Conservation (phyloP, 2,888 invertebrate species). For the Dendrolimus pini region DNA sequence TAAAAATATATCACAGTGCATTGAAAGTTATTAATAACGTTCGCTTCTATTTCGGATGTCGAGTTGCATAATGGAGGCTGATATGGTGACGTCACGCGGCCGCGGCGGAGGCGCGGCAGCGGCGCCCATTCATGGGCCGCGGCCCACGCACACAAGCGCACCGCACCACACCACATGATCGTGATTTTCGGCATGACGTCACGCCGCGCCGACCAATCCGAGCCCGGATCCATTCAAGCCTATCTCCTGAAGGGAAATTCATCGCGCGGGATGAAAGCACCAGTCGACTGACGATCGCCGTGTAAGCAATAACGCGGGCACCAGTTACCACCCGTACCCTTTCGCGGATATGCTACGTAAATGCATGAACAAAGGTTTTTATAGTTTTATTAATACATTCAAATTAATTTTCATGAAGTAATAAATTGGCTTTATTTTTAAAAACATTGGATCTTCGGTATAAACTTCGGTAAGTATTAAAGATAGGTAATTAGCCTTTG, state of each 20-base stretch:
- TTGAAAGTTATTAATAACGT: constrained; percentile 47
- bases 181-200: constrained; percentile 83
- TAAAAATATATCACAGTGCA: constrained; percentile 15
- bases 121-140: constrained; percentile 55
- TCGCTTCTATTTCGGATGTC: constrained; percentile 41
- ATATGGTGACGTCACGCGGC: constrained; percentile 63
- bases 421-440: too few relatives aligned
- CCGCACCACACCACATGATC: constrained; percentile 69
- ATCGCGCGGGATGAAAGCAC: constrained; percentile 57
- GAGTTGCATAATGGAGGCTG: constrained; percentile 59
- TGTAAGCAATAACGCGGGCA: constrained; percentile 24
- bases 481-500: too few relatives aligned
- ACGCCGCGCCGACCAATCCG: constrained; percentile 78
- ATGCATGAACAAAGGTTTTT: constrained; percentile 7
- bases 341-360: constrained; percentile 13
- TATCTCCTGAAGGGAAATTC: constrained; percentile 77
- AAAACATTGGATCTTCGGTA: too few relatives aligned
- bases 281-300: constrained; percentile 63
- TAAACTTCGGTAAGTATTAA: too few relatives aligned
- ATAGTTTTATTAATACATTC: neutral
- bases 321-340: constrained; percentile 12
- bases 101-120: constrained; percentile 62
- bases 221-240: constrained; percentile 81
- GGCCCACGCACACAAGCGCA: constrained; percentile 39
- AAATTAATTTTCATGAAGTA: too few relatives aligned